Base-by-base conservation (phyloP, 2,797 vertebrate genomes). In the Vultur gryphus region DNA sequence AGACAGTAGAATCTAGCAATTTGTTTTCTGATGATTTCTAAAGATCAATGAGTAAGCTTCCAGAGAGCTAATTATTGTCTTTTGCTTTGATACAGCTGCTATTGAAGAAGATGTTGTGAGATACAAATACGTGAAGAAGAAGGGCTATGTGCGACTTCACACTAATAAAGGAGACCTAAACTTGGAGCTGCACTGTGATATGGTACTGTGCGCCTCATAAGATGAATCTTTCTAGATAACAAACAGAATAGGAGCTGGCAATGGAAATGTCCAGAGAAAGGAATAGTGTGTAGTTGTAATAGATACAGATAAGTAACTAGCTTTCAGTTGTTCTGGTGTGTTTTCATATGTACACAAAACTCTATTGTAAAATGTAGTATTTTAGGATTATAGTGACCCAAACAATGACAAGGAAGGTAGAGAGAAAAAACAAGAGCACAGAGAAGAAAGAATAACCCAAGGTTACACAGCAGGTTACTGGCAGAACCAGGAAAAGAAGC, bases 61-160 rank as follows among this genome's bases (percentile, higher is more conserved):
- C 75, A 66, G 39, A 52, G 33, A 81, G 18, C 39, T 94, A 65
- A 96, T 90, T 65, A 17, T 18, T 94, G 37, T 77, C 16, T 93
- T 90, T 76, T 91, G 43, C 76, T 91, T 81, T 88, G 51, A 35
- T 89, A 31, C 76, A 99, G 99, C 99, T 29, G 98, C 99, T 88
- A 99, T 99, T 14, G 98, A 99, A 0, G 99, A 99, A 7, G 99
- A 99, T 44, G 91, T 98, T 0, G 99, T 99, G 72, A 99, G 99
- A 23, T 99, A 99, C 98, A 97, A 97, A 41, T 99, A 99, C 0
- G 99, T 99, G 96, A 99, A 99, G 98, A 99, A 99, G 96, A 99
- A 99, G 86, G 99, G 99, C 66, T 99, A 99, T 6, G 98, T 99
- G 67, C 98, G 99, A 73, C 97, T 99, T 17, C 99, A 99, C 96